Base-by-base conservation (phyloP, 2,888 invertebrate species). In the Spicauda simplicius region DNA sequence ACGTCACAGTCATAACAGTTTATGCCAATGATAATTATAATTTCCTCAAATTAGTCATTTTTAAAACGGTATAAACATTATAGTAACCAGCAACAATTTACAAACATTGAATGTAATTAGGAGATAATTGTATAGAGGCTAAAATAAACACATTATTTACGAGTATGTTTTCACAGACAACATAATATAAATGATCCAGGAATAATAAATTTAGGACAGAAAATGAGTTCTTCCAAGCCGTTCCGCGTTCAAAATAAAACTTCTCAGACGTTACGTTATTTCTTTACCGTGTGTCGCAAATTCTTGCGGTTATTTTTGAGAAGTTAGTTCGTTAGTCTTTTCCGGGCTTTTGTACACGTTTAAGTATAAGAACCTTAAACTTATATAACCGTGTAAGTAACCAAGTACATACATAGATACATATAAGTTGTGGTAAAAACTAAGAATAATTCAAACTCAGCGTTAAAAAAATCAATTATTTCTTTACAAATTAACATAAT, bases 241-340 rank as follows among this genome's bases (percentile, higher is more conserved):
- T 65, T 65, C 59, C 59, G 65, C 37, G 65, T 65, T 65, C 30
- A 45, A 59, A 65, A 65, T 62, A 62, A 62, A 54, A 18, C 60
- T 41, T 62, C 37, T 62, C n/a, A 54, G 53, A 41, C 54, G 45
- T 18, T 45, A 37, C n/a, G 53, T 65, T 59, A 30, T 65, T 65
- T 65, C 59, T 53, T n/a, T 48, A 53, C 58, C 25, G 64, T 58
- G 52, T 52, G 57, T 64, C 37, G 64, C 64, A 11, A 64, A 64
- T 64, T 58, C 64, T 37, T 64, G 14, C 11, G 52, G 52, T 25
- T 64, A 64, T 58, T 64, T 64, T 64, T 58, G 52, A 64, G 41
- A 50, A 8, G 30, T 20, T 8, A 25, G 8, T 33, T 7, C 48
- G 19, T 18, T 64, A 30, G 37, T 20, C 19, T 41, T 64, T 58